These are phyloP conservation scores for Tetranychus truncatus DNA, from an alignment of 2,888 invertebrate genomes.

Conservation along the genomic window DNA sequence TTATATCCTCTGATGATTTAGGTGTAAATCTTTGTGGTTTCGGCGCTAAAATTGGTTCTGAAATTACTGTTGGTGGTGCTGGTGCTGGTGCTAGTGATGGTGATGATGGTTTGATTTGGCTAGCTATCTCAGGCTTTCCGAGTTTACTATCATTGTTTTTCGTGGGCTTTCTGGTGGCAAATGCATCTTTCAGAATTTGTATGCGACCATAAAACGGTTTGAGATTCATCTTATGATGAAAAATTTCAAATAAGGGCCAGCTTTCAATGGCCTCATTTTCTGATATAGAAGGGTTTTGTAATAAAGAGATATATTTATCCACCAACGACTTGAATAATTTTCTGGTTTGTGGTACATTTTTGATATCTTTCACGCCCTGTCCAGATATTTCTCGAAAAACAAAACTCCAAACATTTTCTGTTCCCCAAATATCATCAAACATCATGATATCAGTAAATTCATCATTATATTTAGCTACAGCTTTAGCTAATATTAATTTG, in stretches of 20 bases:
- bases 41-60: not conserved
- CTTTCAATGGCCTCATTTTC: not conserved
- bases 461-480: not conserved
- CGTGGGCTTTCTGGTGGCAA: not conserved
- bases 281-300: not conserved
- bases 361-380: not conserved
- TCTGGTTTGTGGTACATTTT: not conserved
- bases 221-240: not conserved
- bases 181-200: not conserved
- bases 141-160: too few relatives aligned
- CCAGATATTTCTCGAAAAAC: not conserved
- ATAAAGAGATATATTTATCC: not conserved
- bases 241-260: constrained; percentile 4
- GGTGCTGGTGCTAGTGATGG: not conserved
- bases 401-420: not conserved
- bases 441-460: not conserved
- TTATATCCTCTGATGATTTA: not conserved
- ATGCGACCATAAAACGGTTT: not conserved
- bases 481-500: not conserved
- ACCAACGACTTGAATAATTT: not conserved
- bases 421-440: constrained; percentile 1
- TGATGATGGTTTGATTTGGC: too few relatives aligned
- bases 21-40: not conserved
- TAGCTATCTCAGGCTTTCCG: too few relatives aligned
- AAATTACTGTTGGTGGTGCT: too few relatives aligned